Conservation (phyloP, 2,888 invertebrate species). For the Brachycybe producta region DNA sequence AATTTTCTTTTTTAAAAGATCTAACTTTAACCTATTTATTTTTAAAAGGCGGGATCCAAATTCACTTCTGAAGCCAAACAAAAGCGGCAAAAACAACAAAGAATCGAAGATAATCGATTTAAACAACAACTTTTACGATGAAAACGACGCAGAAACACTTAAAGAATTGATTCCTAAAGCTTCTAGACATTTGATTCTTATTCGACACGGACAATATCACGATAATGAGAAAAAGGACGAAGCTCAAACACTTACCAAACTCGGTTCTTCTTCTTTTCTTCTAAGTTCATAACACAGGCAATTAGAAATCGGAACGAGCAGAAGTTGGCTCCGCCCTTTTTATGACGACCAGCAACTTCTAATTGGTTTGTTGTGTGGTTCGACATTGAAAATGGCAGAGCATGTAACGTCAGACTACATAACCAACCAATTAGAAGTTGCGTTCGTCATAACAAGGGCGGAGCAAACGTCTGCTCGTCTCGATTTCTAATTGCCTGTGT, state of each 20-base stretch:
- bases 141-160: constrained; percentile 33
- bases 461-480: too few relatives aligned
- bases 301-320: too few relatives aligned
- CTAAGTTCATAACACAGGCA: not conserved
- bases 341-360: too few relatives aligned
- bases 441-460: too few relatives aligned
- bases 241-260: constrained; percentile 60
- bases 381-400: too few relatives aligned
- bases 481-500: too few relatives aligned
- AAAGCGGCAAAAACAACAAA: too few relatives aligned
- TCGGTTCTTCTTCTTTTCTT: constrained; percentile 50
- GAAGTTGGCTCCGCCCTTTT: too few relatives aligned
- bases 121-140: constrained; percentile 54
- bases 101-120: constrained; percentile 30
- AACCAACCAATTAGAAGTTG: too few relatives aligned
- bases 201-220: constrained; percentile 92
- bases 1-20: not conserved
- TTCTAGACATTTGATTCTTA: constrained; percentile 69
- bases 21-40: not conserved
- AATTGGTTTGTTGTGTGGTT: too few relatives aligned
- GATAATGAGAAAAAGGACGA: constrained; percentile 54
- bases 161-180: constrained; percentile 47
- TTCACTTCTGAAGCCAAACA: constrained; percentile 49
- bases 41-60: constrained; percentile 55
- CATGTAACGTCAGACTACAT: too few relatives aligned